A percentile compares a stretch with the other conserved stretches of the same genome.
These are phyloP conservation scores for Indicator indicator DNA, from an alignment of 2,113 vertebrate genomes.

Conservation along the genomic window DNA sequence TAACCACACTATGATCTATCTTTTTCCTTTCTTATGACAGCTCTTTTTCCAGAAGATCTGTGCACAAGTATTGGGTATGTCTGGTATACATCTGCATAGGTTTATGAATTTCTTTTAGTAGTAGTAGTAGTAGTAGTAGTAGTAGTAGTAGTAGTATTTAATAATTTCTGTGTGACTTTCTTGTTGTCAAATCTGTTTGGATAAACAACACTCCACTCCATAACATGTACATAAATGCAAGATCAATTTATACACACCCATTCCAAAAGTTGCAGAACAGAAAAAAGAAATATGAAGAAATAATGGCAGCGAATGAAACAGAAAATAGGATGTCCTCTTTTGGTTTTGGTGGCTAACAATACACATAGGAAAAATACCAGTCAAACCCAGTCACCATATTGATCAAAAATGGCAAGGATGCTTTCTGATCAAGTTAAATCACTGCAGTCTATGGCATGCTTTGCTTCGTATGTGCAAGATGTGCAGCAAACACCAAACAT, in stretches of 20 bases:
- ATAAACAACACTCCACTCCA: conserved; percentile 68
- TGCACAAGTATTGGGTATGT: background rate
- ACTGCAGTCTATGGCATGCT: background rate
- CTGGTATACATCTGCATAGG: background rate
- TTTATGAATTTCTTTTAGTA: background rate
- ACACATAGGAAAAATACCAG: conserved; percentile 52
- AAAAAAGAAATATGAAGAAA: background rate
- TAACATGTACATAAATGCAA: conserved; percentile 18
- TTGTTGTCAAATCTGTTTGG: conserved; percentile 45
- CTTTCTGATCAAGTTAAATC: background rate
- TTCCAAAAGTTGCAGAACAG: conserved; percentile 18
- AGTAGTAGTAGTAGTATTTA: background rate
- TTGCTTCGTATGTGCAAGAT: background rate
- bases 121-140: too few relatives aligned
- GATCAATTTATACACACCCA: background rate
- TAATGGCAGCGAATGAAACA: conserved; percentile 51
- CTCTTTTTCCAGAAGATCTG: background rate
- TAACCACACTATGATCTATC: background rate
- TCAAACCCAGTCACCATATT: conserved; percentile 11
- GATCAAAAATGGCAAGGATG: background rate
- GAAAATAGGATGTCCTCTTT: conserved; percentile 47
- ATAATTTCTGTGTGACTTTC: background rate
- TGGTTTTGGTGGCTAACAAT: conserved; percentile 20
- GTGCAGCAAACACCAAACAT: background rate
- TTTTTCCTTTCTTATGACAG: background rate